Evolutionary conservation across 1,140 invertebrate genomes (phyloP).

Genomic region (Leptonema lineaticorne): DNA sequence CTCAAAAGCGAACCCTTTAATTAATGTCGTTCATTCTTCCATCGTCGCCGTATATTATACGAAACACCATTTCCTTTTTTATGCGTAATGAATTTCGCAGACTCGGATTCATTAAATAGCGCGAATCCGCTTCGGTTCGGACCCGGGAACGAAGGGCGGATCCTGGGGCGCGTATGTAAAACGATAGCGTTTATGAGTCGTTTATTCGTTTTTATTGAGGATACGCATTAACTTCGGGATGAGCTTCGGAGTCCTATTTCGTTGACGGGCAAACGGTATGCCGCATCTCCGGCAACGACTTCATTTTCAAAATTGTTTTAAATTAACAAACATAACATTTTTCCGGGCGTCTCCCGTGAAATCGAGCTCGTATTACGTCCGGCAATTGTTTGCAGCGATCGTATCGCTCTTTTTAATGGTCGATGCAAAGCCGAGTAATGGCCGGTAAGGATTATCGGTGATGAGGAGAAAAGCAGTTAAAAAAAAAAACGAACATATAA

Average conservation of each 20-base stretch:
- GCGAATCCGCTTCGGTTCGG: no score
- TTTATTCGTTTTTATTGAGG: not conserved
- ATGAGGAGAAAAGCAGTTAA: not conserved
- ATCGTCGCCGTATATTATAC: no score
- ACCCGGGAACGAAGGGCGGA: not conserved
- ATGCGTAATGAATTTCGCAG: no score
- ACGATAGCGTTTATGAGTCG: constrained; percentile 9
- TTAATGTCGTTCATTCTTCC: no score
- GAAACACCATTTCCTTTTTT: no score
- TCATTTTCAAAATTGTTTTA: constrained; percentile 41
- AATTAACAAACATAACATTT: constrained; percentile 41
- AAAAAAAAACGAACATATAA: constrained; percentile 30
- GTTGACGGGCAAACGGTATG: constrained; percentile 17
- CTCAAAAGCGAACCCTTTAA: no score
- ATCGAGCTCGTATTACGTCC: constrained; percentile 33
- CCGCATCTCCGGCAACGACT: constrained; percentile 28
- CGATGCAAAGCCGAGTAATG: constrained; percentile 36
- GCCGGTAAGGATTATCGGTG: constrained; percentile 27
- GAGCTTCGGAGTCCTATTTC: not conserved
- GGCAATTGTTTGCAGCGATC: constrained; percentile 39
- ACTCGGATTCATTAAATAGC: no score
- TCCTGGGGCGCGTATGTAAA: not conserved
- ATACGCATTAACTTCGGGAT: not conserved
- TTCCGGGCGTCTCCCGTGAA: constrained; percentile 30
- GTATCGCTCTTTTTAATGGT: constrained; percentile 39